phyloP scores from a whole-genome alignment of 2,113 vertebrate genomes.

The Eptesicus fuscus region DNA sequence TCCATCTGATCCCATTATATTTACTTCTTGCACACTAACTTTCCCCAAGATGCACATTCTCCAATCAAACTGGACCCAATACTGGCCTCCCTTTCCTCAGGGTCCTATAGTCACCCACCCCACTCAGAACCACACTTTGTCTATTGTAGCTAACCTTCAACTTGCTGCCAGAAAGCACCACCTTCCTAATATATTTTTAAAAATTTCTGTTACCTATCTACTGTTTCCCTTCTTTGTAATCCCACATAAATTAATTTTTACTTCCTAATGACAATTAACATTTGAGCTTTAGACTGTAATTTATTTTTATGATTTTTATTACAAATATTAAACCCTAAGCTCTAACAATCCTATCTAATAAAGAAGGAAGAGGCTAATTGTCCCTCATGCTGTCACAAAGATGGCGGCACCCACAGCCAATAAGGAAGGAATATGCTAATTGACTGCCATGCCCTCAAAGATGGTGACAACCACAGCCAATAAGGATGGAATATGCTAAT shows the following conservation, averaged over 20 bases:
- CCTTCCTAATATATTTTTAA: neutral
- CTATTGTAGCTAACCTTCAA: neutral
- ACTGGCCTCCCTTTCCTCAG: neutral
- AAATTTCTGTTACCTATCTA: neutral
- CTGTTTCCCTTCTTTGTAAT: neutral
- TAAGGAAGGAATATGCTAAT: too few relatives aligned
- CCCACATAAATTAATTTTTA: neutral
- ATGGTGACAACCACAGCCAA: too few relatives aligned
- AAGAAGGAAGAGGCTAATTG: too few relatives aligned
- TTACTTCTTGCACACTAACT: neutral
- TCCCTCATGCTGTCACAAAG: too few relatives aligned
- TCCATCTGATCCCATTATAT: neutral
- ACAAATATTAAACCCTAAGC: neutral
- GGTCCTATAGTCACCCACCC: neutral
- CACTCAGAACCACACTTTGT: neutral
- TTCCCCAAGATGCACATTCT: neutral
- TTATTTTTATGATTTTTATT: neutral
- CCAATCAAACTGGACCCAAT: neutral
- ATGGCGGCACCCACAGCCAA: too few relatives aligned
- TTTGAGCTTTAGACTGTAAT: neutral
- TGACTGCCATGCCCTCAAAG: too few relatives aligned
- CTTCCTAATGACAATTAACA: neutral
- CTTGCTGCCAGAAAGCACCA: rapidly evolving
- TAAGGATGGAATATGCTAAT: too few relatives aligned
- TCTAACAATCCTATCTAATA: neutral